Evolutionary conservation across 1,140 invertebrate genomes (phyloP).

Genomic region (Asbolus verrucosus): DNA sequence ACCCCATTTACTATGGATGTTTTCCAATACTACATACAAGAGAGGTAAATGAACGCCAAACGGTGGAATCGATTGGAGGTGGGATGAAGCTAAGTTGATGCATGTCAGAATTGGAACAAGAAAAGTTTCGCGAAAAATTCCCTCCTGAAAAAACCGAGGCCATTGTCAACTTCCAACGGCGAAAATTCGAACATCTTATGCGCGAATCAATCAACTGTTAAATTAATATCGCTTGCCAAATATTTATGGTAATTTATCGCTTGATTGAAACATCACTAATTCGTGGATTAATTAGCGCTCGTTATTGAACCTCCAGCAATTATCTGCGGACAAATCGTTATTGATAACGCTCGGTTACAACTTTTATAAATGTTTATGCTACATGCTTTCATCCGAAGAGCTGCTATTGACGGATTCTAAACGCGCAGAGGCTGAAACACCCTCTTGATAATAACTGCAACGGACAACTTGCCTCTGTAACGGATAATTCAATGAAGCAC

Average conservation of each 20-base stretch:
- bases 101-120: no score
- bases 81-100: no score
- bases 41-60: no score
- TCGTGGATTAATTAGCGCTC: slow-evolving; percentile 25
- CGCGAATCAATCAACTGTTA: not conserved
- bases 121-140: no score
- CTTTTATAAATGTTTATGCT: no score
- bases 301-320: slow-evolving; percentile 21
- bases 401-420: slow-evolving; percentile 14
- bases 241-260: slow-evolving; percentile 21
- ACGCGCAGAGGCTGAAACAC: not conserved
- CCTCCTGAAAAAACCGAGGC: no score
- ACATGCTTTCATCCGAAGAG: no score
- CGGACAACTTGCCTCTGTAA: slow-evolving; percentile 24
- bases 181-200: no score
- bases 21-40: no score
- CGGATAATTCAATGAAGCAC: slow-evolving; percentile 31
- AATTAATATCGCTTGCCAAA: slow-evolving; percentile 17
- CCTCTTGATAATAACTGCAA: slow-evolving; percentile 21
- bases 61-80: no score
- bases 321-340: slow-evolving; percentile 13
- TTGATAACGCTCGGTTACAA: slow-evolving; percentile 21
- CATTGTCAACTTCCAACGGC: no score
- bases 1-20: no score
- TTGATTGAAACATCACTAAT: slow-evolving; percentile 24